Conservation (phyloP, 1,140 invertebrate species). For the Penaeus vannamei region DNA sequence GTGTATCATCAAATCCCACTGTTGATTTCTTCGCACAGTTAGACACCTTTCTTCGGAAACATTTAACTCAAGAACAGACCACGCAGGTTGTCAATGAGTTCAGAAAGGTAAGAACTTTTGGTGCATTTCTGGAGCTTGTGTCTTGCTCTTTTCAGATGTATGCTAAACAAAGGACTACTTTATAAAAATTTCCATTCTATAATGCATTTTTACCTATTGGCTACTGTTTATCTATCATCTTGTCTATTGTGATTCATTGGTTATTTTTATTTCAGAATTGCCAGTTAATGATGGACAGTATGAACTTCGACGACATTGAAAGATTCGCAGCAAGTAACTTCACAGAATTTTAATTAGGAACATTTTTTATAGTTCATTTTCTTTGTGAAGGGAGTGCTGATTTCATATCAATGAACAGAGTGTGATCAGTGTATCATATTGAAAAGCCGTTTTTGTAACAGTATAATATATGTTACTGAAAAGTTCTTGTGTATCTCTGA, state of each 20-base stretch:
- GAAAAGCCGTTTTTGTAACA: too few species aligned
- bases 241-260: background rate
- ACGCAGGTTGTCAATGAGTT: constrained; percentile 57
- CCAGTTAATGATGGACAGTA: constrained; percentile 63
- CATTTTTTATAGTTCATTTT: background rate
- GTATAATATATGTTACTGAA: too few species aligned
- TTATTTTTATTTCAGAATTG: constrained; percentile 55
- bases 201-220: too few species aligned
- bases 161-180: too few species aligned
- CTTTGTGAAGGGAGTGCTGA: too few species aligned
- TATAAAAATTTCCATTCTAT: too few species aligned
- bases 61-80: constrained; percentile 58
- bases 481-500: too few species aligned
- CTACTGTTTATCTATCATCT: background rate
- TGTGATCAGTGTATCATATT: too few species aligned
- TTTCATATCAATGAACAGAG: too few species aligned
- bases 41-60: constrained; percentile 53
- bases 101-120: constrained; percentile 49
- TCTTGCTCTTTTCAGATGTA: background rate
- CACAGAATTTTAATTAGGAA: constrained; percentile 57
- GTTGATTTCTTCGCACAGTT: constrained; percentile 57
- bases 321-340: constrained; percentile 64
- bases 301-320: constrained; percentile 66
- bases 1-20: background rate
- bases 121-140: background rate